Evolutionary conservation across 2,797 vertebrate genomes (phyloP).

Genomic region (Karalla daura): DNA sequence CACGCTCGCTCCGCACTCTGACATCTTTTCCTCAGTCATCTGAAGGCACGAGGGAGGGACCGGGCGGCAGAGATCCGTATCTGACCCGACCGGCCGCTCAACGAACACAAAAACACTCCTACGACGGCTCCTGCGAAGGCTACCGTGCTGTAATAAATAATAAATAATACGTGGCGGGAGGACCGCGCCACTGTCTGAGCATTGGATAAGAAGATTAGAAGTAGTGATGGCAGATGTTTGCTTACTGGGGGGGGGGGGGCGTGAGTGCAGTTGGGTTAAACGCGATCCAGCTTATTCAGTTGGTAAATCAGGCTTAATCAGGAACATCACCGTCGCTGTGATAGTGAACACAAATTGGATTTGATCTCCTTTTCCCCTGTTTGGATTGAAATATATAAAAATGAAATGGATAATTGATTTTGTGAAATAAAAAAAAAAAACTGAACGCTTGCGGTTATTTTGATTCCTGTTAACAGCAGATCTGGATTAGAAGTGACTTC

Average conservation of each 20-base stretch:
- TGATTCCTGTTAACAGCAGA: not conserved
- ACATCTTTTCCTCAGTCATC: constrained; percentile 38
- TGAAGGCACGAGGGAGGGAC: constrained; percentile 56
- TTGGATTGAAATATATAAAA: not conserved
- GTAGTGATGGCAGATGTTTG: constrained; percentile 5
- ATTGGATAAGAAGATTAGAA: not conserved
- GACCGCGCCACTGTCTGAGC: constrained; percentile 14
- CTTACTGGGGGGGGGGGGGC: not conserved
- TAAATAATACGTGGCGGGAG: constrained; percentile 4
- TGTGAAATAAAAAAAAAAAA: too few relatives aligned
- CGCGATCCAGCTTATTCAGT: not conserved
- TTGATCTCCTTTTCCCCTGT: not conserved
- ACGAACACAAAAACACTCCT: constrained; percentile 14
- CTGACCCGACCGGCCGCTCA: constrained; percentile 18
- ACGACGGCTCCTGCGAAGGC: constrained; percentile 14
- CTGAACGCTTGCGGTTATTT: not conserved
- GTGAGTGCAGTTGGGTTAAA: not conserved
- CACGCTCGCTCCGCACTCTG: not conserved
- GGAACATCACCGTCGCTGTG: not conserved
- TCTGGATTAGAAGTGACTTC: constrained; percentile 2
- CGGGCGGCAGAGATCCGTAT: constrained; percentile 16
- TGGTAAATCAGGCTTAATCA: not conserved
- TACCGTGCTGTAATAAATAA: constrained; percentile 4
- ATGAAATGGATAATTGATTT: not conserved
- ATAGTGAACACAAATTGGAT: too few relatives aligned